Percentiles rank a stretch among this genome's conserved stretches.
Evolutionary conservation across 2,888 invertebrate species (phyloP).

Genomic region (Plutella xylostella): DNA sequence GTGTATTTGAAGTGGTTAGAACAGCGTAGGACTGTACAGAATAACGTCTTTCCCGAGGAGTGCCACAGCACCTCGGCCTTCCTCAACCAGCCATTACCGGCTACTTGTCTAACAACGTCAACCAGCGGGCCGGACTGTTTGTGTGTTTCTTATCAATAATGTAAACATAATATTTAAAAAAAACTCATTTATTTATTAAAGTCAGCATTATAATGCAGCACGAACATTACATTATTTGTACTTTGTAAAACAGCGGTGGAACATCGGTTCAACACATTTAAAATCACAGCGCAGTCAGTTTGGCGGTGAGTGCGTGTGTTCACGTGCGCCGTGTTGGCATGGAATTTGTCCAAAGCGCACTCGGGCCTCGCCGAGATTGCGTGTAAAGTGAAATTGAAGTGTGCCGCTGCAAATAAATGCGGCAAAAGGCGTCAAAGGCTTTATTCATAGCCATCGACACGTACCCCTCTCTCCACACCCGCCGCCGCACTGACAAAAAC

Average conservation of each 20-base stretch:
- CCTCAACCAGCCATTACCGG: too few relatives aligned
- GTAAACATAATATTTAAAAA: too few relatives aligned
- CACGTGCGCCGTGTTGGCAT: background rate
- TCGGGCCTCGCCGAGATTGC: constrained; percentile 26
- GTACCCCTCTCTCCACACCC: constrained; percentile 24
- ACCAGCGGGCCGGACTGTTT: too few relatives aligned
- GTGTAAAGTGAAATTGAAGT: constrained; percentile 52
- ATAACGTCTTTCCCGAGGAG: too few relatives aligned
- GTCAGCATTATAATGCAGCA: too few relatives aligned
- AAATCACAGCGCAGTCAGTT: background rate
- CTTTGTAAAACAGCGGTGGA: background rate
- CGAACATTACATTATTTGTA: too few relatives aligned
- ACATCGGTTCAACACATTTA: background rate
- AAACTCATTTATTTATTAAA: too few relatives aligned
- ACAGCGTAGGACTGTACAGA: too few relatives aligned
- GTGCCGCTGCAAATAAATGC: constrained; percentile 44
- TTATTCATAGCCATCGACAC: constrained; percentile 53
- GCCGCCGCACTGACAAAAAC: constrained; percentile 26
- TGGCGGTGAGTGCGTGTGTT: background rate
- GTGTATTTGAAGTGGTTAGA: too few relatives aligned
- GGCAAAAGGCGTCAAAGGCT: constrained; percentile 60
- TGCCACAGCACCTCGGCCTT: too few relatives aligned
- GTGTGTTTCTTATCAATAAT: too few relatives aligned
- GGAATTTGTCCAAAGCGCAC: constrained; percentile 1
- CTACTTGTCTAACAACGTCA: too few relatives aligned